phyloP scores from a whole-genome alignment of 2,888 invertebrate genomes.

The Drosophila longiperda region DNA sequence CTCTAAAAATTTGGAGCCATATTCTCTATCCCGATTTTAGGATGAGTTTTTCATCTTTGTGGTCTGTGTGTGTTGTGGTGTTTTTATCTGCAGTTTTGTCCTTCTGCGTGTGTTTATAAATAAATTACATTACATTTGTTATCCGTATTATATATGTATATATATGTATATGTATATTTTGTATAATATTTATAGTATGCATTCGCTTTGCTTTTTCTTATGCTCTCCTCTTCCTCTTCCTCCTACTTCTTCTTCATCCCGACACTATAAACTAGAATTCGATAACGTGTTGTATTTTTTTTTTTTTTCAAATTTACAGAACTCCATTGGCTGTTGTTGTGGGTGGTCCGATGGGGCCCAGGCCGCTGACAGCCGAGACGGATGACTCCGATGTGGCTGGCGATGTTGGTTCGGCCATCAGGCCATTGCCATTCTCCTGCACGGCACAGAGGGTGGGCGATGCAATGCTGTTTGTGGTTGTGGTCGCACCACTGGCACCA shows the following conservation, averaged over 20 bases:
- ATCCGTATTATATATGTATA: slow-evolving; percentile 30
- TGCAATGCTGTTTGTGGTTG: slow-evolving; percentile 65
- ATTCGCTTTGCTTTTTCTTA: slow-evolving; percentile 48
- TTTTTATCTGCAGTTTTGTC: slow-evolving; percentile 41
- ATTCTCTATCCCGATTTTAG: slow-evolving; percentile 5
- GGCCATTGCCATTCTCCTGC: slow-evolving; percentile 68
- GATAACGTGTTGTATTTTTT: slow-evolving; percentile 34
- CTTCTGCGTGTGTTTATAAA: slow-evolving; percentile 65
- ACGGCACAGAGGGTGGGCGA: slow-evolving; percentile 67
- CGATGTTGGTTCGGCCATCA: slow-evolving; percentile 70
- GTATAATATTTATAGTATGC: slow-evolving; percentile 64
- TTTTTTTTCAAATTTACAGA: slow-evolving; percentile 75
- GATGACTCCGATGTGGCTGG: slow-evolving; percentile 76
- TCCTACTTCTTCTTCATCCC: slow-evolving; percentile 34
- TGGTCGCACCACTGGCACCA: slow-evolving; percentile 45
- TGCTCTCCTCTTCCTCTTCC: slow-evolving; percentile 22
- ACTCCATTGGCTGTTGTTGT: slow-evolving; percentile 84
- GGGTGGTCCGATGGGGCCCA: slow-evolving; percentile 85
- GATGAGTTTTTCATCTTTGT: slow-evolving; percentile 16
- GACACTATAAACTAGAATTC: slow-evolving; percentile 69
- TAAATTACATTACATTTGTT: slow-evolving; percentile 74
- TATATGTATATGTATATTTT: slow-evolving; percentile 46
- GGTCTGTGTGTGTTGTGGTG: slow-evolving; percentile 6
- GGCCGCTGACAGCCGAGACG: slow-evolving; percentile 72
- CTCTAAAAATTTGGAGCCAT: slow-evolving; percentile 35